Evolutionary conservation across 2,113 vertebrate species (phyloP).

Genomic region (Salvator merianae): DNA sequence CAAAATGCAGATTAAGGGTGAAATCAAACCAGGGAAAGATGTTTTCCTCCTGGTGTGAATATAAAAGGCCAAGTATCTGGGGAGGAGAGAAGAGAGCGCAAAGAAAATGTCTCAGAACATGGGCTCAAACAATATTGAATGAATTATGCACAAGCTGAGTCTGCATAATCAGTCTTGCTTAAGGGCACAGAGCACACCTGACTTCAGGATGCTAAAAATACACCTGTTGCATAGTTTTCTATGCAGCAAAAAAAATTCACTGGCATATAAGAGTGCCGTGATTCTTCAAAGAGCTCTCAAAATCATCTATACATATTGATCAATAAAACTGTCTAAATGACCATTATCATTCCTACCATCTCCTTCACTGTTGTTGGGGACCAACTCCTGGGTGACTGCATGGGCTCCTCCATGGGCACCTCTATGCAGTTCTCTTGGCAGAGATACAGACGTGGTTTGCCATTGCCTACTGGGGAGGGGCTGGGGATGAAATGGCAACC

Average conservation of each 20-base stretch:
- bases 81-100: neutral
- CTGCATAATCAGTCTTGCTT: neutral
- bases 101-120: neutral
- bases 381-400: too few species aligned
- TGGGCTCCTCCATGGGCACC: too few species aligned
- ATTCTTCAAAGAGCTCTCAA: too few species aligned
- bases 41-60: accelerated
- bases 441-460: too few species aligned
- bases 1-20: neutral
- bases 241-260: neutral
- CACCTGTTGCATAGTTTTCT: neutral
- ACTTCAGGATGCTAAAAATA: neutral
- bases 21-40: neutral
- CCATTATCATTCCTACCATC: too few species aligned
- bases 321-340: too few species aligned
- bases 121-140: neutral
- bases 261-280: too few species aligned
- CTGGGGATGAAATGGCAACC: too few species aligned
- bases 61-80: accelerated
- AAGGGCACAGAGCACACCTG: neutral
- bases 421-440: too few species aligned
- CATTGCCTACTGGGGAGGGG: too few species aligned
- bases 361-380: too few species aligned
- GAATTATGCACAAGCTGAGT: neutral
- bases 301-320: too few species aligned